phyloP scores from a whole-genome alignment of 30 jellyfish, hydroid and myxozoan genomes.

The Aurelia coerulea region DNA sequence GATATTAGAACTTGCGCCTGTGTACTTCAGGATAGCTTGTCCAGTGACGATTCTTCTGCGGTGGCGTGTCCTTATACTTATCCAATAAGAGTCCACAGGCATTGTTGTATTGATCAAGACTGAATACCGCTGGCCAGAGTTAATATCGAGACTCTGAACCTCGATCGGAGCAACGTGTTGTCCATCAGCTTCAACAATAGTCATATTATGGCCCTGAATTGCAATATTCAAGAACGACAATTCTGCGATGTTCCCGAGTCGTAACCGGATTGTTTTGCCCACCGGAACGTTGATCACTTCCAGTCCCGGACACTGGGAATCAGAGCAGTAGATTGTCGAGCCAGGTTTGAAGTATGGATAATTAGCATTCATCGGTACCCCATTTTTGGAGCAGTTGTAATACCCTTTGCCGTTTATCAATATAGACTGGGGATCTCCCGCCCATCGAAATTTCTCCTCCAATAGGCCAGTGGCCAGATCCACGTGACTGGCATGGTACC shows the following conservation, averaged over 20 bases:
- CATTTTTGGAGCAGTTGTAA: slow-evolving; percentile 45
- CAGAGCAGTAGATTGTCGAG: slow-evolving; percentile 44
- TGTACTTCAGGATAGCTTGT: slow-evolving; percentile 51
- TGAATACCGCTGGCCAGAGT: slow-evolving; percentile 70
- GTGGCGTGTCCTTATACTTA: slow-evolving; percentile 64
- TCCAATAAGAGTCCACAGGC: slow-evolving; percentile 47
- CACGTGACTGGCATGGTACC: slow-evolving; percentile 66
- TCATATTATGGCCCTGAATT: slow-evolving; percentile 59
- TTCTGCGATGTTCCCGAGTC: slow-evolving; percentile 55
- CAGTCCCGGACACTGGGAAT: slow-evolving; percentile 54
- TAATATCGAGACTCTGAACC: slow-evolving; percentile 52
- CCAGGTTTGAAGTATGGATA: slow-evolving; percentile 55
- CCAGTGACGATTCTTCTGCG: slow-evolving; percentile 72
- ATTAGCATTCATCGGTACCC: slow-evolving; percentile 27
- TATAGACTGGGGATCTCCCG: slow-evolving; percentile 66
- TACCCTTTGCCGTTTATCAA: slow-evolving; percentile 55
- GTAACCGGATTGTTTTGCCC: slow-evolving; percentile 24
- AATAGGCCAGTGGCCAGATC: slow-evolving; percentile 48
- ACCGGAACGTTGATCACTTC: slow-evolving; percentile 35
- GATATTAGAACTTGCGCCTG: not conserved
- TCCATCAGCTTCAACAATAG: slow-evolving; percentile 66
- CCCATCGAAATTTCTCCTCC: slow-evolving; percentile 68
- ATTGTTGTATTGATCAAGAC: slow-evolving; percentile 53
- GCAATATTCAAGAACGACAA: slow-evolving; percentile 62
- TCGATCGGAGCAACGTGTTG: slow-evolving; percentile 27